These are phyloP conservation scores for Sesamia nonagrioides DNA, from an alignment of 1,140 invertebrate species.

Conservation along the genomic window DNA sequence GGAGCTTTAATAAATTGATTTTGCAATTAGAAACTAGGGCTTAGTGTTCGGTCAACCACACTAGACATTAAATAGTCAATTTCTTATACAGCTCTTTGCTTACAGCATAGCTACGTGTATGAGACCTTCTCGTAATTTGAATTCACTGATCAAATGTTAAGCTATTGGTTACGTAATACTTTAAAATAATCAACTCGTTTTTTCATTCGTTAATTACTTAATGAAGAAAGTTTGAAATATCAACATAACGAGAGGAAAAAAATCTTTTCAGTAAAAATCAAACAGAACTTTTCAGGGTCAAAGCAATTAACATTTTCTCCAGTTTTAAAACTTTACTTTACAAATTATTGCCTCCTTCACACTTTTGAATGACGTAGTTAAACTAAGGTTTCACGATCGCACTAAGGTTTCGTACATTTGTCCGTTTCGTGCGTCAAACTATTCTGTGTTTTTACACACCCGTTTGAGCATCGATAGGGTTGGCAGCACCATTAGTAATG, in stretches of 20 bases:
- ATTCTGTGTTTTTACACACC: not conserved
- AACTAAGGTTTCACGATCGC: constrained; percentile 19
- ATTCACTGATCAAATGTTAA: no score
- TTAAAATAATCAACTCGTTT: no score
- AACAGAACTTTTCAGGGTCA: not conserved
- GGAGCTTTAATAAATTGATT: no score
- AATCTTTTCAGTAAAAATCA: not conserved
- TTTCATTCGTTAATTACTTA: no score
- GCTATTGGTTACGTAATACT: no score
- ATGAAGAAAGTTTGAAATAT: no score
- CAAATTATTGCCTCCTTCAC: not conserved
- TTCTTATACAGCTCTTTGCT: no score
- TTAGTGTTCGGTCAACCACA: no score
- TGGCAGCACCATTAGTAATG: constrained; percentile 40
- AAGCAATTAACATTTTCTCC: not conserved
- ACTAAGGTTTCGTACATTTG: constrained; percentile 25
- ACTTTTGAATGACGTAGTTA: not conserved
- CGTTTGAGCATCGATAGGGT: constrained; percentile 37
- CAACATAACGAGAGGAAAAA: not conserved
- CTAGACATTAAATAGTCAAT: no score
- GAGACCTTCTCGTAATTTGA: no score
- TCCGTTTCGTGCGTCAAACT: constrained; percentile 10
- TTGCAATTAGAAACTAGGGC: no score
- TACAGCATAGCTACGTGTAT: no score
- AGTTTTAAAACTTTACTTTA: not conserved